A percentile compares a stretch with the other conserved stretches of the same genome.
phyloP scores from a whole-genome alignment of 2,888 invertebrate species.

The Parasteatoda lunata region DNA sequence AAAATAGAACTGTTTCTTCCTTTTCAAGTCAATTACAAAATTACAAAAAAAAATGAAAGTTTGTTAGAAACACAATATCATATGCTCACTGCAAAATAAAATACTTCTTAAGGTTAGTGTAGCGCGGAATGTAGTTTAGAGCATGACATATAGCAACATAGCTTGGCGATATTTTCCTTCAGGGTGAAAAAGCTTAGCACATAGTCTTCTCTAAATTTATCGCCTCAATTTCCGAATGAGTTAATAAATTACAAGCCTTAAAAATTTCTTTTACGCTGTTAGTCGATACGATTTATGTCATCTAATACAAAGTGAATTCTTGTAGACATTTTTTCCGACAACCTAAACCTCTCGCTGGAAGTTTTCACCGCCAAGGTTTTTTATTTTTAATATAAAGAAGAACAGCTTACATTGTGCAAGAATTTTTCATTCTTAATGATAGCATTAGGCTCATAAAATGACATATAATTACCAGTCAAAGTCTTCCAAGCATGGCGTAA shows the following conservation, averaged over 20 bases:
- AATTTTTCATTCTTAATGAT: constrained; percentile 12
- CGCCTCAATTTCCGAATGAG: constrained; percentile 48
- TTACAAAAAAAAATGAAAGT: too few species aligned
- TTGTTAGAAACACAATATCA: too few species aligned
- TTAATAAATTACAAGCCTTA: constrained; percentile 45
- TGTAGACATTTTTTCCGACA: constrained; percentile 1
- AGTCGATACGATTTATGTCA: constrained; percentile 22
- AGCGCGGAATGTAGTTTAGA: background rate
- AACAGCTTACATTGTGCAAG: background rate
- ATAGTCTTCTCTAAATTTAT: constrained; percentile 23
- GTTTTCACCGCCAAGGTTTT: background rate
- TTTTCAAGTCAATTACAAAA: too few species aligned
- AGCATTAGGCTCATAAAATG: constrained; percentile 2
- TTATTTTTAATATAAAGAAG: background rate
- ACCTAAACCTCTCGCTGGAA: background rate
- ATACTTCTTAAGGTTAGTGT: background rate
- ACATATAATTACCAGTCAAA: constrained; percentile 2
- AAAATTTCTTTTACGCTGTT: constrained; percentile 12
- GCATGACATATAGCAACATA: constrained; percentile 26
- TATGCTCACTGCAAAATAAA: background rate
- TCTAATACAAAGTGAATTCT: constrained; percentile 2
- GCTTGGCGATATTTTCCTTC: constrained; percentile 28
- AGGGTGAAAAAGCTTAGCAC: constrained; percentile 4
- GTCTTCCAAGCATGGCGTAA: background rate
- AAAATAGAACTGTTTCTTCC: too few species aligned